These are phyloP conservation scores for Zhuqinia jingwanae DNA, from an alignment of 2,888 invertebrate species.

Conservation along the genomic window DNA sequence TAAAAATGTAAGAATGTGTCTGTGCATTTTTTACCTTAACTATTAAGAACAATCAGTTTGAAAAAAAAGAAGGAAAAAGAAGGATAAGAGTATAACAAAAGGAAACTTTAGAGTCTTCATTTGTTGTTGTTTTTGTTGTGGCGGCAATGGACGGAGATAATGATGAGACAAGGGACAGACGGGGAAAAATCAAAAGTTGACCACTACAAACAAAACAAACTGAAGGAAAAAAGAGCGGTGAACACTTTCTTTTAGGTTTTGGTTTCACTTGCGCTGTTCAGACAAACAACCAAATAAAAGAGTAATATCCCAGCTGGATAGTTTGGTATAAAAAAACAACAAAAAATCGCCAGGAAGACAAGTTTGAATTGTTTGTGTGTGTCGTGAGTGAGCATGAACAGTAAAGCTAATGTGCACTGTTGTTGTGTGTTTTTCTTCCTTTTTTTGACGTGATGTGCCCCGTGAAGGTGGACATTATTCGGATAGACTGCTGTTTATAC, in stretches of 20 bases:
- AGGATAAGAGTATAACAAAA: too few relatives aligned
- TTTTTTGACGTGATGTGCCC: background rate
- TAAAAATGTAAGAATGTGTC: too few relatives aligned
- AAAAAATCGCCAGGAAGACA: conserved; percentile 2
- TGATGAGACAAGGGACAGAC: conserved; percentile 30
- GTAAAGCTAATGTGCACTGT: conserved; percentile 13
- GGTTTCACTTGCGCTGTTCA: background rate
- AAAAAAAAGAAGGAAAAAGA: too few relatives aligned
- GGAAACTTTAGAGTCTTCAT: too few relatives aligned
- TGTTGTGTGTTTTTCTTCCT: conserved; percentile 19
- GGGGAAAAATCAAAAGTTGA: conserved; percentile 17
- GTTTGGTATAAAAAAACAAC: background rate
- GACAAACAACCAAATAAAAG: background rate
- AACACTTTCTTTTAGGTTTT: too few relatives aligned
- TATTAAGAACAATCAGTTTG: too few relatives aligned
- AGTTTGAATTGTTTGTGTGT: too few relatives aligned
- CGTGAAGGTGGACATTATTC: background rate
- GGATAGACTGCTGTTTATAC: too few relatives aligned
- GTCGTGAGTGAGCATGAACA: too few relatives aligned
- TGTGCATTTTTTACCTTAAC: too few relatives aligned
- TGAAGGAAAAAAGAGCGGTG: background rate
- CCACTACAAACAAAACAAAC: too few relatives aligned
- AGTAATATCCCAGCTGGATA: background rate
- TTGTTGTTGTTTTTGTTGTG: background rate
- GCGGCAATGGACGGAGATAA: background rate